Base-by-base conservation (phyloP, 2,113 vertebrate genomes). In the Pterocles gutturalis region DNA sequence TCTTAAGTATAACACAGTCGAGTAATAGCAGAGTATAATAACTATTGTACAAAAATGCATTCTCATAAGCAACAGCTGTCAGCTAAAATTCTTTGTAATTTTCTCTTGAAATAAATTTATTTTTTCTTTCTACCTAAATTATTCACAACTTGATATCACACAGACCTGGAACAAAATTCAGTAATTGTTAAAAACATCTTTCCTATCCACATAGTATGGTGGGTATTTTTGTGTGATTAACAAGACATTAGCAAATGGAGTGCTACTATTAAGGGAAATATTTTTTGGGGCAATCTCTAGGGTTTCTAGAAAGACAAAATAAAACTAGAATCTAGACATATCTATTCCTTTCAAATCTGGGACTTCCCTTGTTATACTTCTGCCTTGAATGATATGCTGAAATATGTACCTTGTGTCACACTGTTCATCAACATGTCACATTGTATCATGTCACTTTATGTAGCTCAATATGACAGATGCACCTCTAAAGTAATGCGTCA, bases 371-470 rank as follows among this genome's bases (percentile, higher is more conserved):
- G 58, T 87, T 93, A 72, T 54, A 82, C 75, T 94, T 93, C 89
- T 80, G 41, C 45, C 33, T 70, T 55, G 75, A 94, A 85, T 58
- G 24, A 49, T 87, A 82, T 60, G 93, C 43, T 55, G 85, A 90
- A 97, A 92, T 76, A 66, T 49, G 88, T 87, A 71, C 33, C 51
- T 83, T 79, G 26, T 96, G 92, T 96, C 90, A 97, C 36, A 2
- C 6, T 95, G 70, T 88, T 97, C 95, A 81, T 97, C 94, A 92
- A 53, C 36, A 73, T 90, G 90, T 96, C 97, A 90, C 61, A 65
- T 91, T 79, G 76, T 85, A 90, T 96, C 88, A 90, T 96, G 79
- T 98, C 97, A 96, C 46, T 96, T 96, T 95, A 77, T 33, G 75
- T 86, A 90, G 70, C 62, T 91, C 54, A 92, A 28, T 80, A 53